Evolutionary conservation across 2,113 vertebrate genomes (phyloP).

Genomic region (Actinemys pallida): DNA sequence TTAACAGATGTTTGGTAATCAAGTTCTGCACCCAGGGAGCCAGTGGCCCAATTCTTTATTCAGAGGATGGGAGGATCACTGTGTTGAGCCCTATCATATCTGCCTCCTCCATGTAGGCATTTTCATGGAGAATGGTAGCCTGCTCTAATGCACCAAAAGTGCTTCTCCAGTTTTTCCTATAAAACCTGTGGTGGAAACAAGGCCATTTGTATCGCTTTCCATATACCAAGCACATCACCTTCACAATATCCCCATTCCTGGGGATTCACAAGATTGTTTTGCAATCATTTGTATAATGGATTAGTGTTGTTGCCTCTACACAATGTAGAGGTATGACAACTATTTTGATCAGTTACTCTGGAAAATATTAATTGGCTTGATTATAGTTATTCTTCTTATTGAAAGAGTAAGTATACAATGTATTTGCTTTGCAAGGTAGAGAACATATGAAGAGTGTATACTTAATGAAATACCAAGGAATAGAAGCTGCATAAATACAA

Average conservation of each 20-base stretch:
- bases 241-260: neutral
- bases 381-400: fast-evolving
- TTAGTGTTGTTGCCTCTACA: neutral
- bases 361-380: neutral
- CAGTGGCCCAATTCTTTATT: neutral
- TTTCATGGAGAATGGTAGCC: neutral
- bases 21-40: neutral
- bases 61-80: neutral
- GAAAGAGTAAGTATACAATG: neutral
- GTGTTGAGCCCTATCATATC: neutral
- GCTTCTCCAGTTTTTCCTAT: neutral
- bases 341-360: neutral
- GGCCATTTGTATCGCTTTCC: fast-evolving
- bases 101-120: neutral
- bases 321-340: neutral
- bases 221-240: fast-evolving
- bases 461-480: neutral
- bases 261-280: neutral
- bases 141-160: neutral
- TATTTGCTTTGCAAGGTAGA: neutral
- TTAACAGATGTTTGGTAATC: neutral
- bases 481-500: neutral
- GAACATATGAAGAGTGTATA: neutral
- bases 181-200: neutral
- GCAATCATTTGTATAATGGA: neutral